Evolutionary conservation across 2,888 invertebrate species (phyloP).

Genomic region (Lottia gigantea): DNA sequence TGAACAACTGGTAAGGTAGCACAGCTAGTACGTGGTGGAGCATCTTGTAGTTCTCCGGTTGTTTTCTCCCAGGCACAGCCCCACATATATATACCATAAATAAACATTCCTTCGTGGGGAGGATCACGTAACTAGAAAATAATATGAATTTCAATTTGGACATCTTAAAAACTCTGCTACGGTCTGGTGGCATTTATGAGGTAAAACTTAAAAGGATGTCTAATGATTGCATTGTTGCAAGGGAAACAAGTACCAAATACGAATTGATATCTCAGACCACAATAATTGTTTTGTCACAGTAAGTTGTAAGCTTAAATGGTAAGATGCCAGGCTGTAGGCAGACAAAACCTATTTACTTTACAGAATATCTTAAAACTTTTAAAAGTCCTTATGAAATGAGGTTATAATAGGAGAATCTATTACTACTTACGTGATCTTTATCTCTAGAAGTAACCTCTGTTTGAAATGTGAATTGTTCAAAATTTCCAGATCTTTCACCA

Average conservation of each 20-base stretch:
- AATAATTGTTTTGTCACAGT: no score
- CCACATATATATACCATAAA: conserved; percentile 68
- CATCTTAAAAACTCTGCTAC: not conserved
- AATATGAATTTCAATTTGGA: not conserved
- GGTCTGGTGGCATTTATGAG: no score
- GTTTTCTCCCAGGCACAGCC: conserved; percentile 68
- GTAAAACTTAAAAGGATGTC: no score
- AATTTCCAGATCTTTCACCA: conserved; percentile 60
- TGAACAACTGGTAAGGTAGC: conserved; percentile 65
- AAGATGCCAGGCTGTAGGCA: no score
- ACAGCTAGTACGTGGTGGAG: conserved; percentile 58
- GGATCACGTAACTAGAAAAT: conserved; percentile 64
- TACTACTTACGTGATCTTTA: conserved; percentile 65
- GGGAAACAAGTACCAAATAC: no score
- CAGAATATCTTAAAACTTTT: no score
- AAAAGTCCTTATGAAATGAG: no score
- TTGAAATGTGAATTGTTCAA: conserved; percentile 65
- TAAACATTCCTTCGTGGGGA: conserved; percentile 68
- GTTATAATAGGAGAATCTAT: no score
- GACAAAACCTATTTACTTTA: no score
- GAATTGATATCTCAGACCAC: no score
- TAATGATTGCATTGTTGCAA: no score
- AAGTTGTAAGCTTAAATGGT: no score
- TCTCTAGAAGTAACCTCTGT: conserved; percentile 68
- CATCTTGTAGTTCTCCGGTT: conserved; percentile 64